Conservation (phyloP, 2,888 invertebrate genomes). For the Gisinianus flammeolus region DNA sequence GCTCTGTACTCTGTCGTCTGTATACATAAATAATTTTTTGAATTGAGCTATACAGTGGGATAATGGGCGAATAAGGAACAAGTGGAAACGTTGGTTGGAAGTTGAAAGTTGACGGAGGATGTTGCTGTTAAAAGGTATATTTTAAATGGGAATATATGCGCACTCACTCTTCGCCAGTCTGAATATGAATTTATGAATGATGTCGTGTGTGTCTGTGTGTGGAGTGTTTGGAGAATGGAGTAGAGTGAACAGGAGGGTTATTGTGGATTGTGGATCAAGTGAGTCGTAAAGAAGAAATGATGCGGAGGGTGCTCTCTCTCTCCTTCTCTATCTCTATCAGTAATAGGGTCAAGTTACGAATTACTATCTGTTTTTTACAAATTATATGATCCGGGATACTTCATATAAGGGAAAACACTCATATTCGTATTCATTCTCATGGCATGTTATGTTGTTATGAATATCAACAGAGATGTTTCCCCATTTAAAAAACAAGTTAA, state of each 20-base stretch:
- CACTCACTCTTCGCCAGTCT: neutral
- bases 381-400: neutral
- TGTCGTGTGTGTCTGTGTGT: slow-evolving; percentile 13
- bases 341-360: slow-evolving; percentile 17
- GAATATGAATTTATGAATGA: slow-evolving; percentile 7
- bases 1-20: no score
- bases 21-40: no score
- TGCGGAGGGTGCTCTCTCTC: slow-evolving; percentile 16
- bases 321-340: neutral
- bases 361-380: slow-evolving; percentile 4
- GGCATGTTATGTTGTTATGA: no score
- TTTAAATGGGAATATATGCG: neutral
- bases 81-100: neutral
- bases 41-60: neutral
- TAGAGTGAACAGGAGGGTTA: neutral
- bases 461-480: no score
- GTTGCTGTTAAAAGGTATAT: neutral
- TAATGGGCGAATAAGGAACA: neutral
- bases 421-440: no score
- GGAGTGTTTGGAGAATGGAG: neutral
- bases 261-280: slow-evolving; percentile 20
- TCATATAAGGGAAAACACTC: no score
- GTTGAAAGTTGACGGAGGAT: neutral
- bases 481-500: no score
- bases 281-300: slow-evolving; percentile 27